A percentile compares a stretch with the other conserved stretches of the same genome.
Evolutionary conservation across 2,113 vertebrate genomes (phyloP).

Genomic region (Empidonax alnorum): DNA sequence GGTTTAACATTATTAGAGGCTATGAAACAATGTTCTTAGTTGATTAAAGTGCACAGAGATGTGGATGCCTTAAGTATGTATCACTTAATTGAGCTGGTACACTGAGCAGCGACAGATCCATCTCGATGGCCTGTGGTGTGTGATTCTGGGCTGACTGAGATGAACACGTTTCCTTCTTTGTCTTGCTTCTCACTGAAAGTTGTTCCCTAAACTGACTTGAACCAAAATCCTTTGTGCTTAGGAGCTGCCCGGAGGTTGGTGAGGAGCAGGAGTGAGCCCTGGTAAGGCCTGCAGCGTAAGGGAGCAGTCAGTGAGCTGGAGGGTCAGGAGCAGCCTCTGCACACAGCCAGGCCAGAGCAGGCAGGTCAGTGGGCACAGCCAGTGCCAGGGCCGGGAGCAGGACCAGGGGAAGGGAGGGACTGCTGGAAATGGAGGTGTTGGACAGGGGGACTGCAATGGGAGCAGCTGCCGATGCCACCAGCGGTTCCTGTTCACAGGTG

Average conservation of each 20-base stretch:
- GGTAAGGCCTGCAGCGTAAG: background rate
- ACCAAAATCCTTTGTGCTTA: background rate
- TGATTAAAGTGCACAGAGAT: background rate
- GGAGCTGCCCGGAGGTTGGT: background rate
- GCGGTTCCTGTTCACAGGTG: background rate
- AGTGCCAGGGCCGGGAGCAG: background rate
- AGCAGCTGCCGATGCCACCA: accelerated
- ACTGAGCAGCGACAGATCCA: background rate
- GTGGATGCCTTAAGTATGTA: background rate
- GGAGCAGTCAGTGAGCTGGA: background rate
- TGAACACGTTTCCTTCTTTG: background rate
- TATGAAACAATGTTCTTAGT: background rate
- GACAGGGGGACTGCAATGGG: background rate
- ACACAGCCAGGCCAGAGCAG: background rate
- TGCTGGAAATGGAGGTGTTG: background rate
- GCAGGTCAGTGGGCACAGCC: background rate
- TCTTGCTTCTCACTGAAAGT: background rate
- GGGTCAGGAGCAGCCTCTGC: background rate
- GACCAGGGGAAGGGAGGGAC: background rate
- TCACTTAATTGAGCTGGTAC: background rate
- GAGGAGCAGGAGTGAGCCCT: background rate
- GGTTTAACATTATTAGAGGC: background rate
- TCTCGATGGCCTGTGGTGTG: background rate
- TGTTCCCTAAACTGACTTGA: background rate
- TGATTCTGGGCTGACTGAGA: background rate